Base-by-base conservation (phyloP, 2,113 vertebrate species). In the Campylomormyrus tamandua region DNA sequence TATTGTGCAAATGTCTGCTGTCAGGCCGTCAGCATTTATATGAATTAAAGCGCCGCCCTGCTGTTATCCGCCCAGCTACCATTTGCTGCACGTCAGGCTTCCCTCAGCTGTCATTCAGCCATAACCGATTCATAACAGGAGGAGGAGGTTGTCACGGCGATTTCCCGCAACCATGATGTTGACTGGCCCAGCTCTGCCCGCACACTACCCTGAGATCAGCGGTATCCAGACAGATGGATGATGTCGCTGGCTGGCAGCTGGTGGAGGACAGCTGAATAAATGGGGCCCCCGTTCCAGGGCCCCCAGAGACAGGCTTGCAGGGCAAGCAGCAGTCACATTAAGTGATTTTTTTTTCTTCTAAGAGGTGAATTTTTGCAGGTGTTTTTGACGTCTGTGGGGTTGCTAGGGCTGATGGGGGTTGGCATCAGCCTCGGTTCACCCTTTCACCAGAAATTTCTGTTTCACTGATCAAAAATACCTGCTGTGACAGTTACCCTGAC, bases 261-360 rank as follows among this genome's bases (percentile, higher is more conserved):
- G 62, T 46, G 45, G 53, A 39, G 53, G 58, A 84, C 89, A 90
- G 83, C 89, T 90, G 83, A 50, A 83, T 87, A 86, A 90, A 90
- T 56, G 5, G n/a, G 39, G 0, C 49, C 70, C 46, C 66, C 70
- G 9, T 21, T 39, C 9, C 39, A 17, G 24, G 87, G 35, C 56
- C 35, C 19, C 27, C 21, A 21, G 39, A 48, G 31, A 45, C 88
- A 89, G 88, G 49, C 88, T 87, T 15, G 27, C 17, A 27, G 85
- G 15, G 85, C 46, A 39, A 21, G 27, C 49, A 86, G 85, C 42
- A 46, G 52, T 85, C 80, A 31, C 52, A 48, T 19, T 42, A 15
- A n/a, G 39, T 52, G 9, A 19, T 39, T 52, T 42, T 35, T 19
- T 15, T 21, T 35, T 48, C n/a, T 24, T 24, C 15, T 9, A 17